Conservation (phyloP, 2,797 vertebrate genomes). For the Eleutherodactylus coqui region DNA sequence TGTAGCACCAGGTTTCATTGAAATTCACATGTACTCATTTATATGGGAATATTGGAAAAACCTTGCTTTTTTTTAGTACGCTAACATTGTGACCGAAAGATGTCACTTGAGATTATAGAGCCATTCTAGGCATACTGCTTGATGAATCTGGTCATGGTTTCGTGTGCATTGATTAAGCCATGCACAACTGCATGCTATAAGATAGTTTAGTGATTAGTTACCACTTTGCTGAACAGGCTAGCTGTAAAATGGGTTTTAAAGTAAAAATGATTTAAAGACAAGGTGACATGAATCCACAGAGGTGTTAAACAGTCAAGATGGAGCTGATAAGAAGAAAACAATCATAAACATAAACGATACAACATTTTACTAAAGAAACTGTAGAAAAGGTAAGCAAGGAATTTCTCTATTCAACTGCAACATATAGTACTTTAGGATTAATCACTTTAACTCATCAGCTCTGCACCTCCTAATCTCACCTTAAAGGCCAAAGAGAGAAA, state of each 20-base stretch:
- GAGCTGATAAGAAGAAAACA: conserved; percentile 30
- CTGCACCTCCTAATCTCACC: not conserved
- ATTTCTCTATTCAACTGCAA: not conserved
- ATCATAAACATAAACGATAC: conserved; percentile 28
- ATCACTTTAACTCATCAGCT: conserved; percentile 5
- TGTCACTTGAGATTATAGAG: conserved; percentile 10
- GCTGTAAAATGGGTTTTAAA: conserved; percentile 49
- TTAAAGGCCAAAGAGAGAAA: not conserved
- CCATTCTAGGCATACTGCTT: conserved; percentile 13
- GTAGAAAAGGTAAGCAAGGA: not conserved
- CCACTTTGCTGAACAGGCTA: conserved; percentile 45
- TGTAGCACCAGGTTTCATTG: not conserved
- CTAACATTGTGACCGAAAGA: conserved; percentile 13
- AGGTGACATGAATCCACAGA: conserved; percentile 33
- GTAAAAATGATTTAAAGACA: conserved; percentile 49
- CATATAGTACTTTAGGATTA: not conserved
- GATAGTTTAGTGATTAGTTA: conserved; percentile 48
- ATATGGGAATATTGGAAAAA: not conserved
- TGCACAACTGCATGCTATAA: conserved; percentile 46
- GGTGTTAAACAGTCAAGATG: conserved; percentile 6
- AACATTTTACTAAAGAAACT: not conserved
- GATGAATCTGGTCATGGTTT: conserved; percentile 32
- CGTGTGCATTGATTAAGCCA: conserved; percentile 49
- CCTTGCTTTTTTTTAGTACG: not conserved
- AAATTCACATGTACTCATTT: not conserved